These are phyloP conservation scores for Campopleginae sp. DNA, from an alignment of 2,888 invertebrate genomes.

Conservation along the genomic window DNA sequence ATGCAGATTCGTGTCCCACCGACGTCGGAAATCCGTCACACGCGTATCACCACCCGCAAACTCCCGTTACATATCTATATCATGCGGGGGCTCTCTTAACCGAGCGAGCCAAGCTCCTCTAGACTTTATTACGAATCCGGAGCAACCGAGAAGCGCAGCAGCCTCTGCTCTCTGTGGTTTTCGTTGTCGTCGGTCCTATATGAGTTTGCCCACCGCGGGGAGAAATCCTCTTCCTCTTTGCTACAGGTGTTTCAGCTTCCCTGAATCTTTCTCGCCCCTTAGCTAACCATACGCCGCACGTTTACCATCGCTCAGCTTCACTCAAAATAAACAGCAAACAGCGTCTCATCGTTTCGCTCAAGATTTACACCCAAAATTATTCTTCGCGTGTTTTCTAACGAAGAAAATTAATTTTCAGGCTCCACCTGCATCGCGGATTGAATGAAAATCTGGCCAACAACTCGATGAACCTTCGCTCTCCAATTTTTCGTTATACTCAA, in stretches of 20 bases:
- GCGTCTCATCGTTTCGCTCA: not conserved
- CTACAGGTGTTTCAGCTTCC: constrained; percentile 58
- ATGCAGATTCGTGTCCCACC: constrained; percentile 44
- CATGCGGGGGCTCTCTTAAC: constrained; percentile 16
- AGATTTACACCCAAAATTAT: constrained; percentile 7
- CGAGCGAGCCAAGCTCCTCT: not conserved
- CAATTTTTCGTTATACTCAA: no score
- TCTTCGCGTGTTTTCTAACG: not conserved
- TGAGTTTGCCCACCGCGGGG: constrained; percentile 33
- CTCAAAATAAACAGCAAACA: not conserved
- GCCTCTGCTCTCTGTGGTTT: not conserved
- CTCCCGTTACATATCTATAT: not conserved
- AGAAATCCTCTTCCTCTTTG: constrained; percentile 30
- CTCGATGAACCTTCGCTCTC: not conserved
- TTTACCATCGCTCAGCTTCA: constrained; percentile 19
- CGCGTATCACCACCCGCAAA: not conserved
- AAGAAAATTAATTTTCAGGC: not conserved
- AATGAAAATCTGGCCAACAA: not conserved
- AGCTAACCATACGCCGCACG: constrained; percentile 36
- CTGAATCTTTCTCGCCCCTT: constrained; percentile 45
- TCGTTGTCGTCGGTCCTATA: not conserved
- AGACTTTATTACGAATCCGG: not conserved
- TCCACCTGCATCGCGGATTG: no score
- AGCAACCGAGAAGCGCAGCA: not conserved
- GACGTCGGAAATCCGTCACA: constrained; percentile 45